These are phyloP conservation scores for Sarcophaga carnaria DNA, from an alignment of 2,888 invertebrate genomes.

Conservation along the genomic window DNA sequence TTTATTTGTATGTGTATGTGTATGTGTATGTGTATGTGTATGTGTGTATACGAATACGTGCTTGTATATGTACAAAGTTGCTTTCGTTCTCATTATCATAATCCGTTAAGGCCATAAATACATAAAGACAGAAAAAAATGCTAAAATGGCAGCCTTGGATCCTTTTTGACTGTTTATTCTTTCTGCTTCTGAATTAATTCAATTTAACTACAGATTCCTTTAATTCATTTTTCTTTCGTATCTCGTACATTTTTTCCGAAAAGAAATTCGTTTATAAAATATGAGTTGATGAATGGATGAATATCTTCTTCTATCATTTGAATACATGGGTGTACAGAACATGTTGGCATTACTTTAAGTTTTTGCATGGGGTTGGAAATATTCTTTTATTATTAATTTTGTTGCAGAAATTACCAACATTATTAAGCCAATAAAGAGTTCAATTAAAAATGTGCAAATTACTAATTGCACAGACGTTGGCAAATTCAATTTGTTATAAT, in stretches of 20 bases:
- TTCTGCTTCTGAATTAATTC: slow-evolving; percentile 78
- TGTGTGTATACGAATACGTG: slow-evolving; percentile 48
- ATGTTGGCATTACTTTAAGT: slow-evolving; percentile 32
- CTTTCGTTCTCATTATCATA: slow-evolving; percentile 77
- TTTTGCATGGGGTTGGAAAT: slow-evolving; percentile 35
- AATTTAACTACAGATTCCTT: slow-evolving; percentile 80
- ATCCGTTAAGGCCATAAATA: slow-evolving; percentile 73
- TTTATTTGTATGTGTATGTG: slow-evolving; percentile 53
- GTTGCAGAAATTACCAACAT: slow-evolving; percentile 27
- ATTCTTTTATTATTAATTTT: slow-evolving; percentile 50
- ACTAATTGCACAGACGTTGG: slow-evolving; percentile 31
- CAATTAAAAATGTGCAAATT: slow-evolving; percentile 48
- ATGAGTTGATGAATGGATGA: neutral
- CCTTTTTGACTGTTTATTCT: slow-evolving; percentile 66
- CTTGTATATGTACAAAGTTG: slow-evolving; percentile 37
- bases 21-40: slow-evolving; percentile 60
- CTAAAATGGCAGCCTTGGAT: slow-evolving; percentile 9
- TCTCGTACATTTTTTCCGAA: neutral
- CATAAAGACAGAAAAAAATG: slow-evolving; percentile 1
- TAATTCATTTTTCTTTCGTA: neutral
- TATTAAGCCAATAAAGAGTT: slow-evolving; percentile 39
- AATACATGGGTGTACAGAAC: neutral
- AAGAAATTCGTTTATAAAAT: neutral
- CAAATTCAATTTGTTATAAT: slow-evolving; percentile 71
- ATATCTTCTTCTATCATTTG: neutral